Evolutionary conservation across 2,797 vertebrate genomes (phyloP).

Genomic region (Nasua narica): DNA sequence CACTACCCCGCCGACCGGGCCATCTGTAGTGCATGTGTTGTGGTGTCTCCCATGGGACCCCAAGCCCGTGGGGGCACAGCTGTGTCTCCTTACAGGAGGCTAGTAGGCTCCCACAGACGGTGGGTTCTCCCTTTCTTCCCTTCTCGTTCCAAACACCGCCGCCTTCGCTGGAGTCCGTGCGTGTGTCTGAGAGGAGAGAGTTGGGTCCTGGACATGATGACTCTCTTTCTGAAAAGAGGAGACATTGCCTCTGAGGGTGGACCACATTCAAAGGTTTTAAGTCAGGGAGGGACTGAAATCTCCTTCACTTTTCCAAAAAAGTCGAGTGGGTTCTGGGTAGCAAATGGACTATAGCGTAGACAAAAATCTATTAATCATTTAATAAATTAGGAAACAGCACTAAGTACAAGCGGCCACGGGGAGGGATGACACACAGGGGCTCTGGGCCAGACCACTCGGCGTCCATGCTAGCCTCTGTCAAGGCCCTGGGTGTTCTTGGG

Average conservation of each 20-base stretch:
- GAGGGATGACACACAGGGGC: fast-evolving
- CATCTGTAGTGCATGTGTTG: fast-evolving
- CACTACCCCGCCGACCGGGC: no score
- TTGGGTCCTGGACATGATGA: fast-evolving
- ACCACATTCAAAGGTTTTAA: neutral
- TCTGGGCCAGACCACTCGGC: neutral
- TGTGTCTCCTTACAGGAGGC: no score
- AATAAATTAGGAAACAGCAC: neutral
- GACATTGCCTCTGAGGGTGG: neutral
- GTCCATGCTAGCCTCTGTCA: neutral
- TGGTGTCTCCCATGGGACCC: neutral
- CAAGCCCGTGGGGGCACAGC: neutral
- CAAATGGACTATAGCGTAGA: fast-evolving
- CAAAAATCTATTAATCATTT: neutral
- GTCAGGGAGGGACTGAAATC: no score
- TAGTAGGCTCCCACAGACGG: neutral
- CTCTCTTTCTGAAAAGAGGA: neutral
- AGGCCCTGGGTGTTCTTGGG: neutral
- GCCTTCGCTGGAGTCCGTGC: neutral
- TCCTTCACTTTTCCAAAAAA: neutral
- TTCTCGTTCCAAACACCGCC: neutral
- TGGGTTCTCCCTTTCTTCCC: fast-evolving
- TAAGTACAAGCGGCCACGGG: fast-evolving
- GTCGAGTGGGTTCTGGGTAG: neutral
- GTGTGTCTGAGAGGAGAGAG: neutral